Percentiles rank a stretch among this genome's conserved stretches.
Evolutionary conservation across 2,113 vertebrate genomes (phyloP).

Genomic region (Leptocoma aspasia): DNA sequence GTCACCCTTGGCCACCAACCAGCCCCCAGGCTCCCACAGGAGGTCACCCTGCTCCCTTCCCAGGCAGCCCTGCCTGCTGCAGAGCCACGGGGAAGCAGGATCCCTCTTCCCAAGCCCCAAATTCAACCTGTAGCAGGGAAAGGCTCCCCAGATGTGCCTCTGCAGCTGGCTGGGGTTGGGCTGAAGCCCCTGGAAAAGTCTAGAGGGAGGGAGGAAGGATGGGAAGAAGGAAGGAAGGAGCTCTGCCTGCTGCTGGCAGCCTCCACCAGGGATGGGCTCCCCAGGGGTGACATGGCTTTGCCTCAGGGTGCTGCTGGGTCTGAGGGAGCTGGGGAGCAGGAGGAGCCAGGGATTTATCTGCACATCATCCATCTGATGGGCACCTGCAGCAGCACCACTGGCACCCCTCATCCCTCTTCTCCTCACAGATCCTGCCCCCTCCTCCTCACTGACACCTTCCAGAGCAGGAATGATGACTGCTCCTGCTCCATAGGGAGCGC

Average conservation of each 20-base stretch:
- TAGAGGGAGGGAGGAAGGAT: neutral
- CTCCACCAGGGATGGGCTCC: accelerated
- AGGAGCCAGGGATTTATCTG: neutral
- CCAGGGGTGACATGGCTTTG: accelerated
- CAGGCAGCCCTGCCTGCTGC: neutral
- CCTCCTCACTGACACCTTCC: neutral
- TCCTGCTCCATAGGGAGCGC: neutral
- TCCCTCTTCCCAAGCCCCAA: accelerated
- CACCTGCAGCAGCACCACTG: neutral
- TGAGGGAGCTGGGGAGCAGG: accelerated
- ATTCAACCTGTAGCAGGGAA: neutral
- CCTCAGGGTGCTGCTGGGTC: neutral
- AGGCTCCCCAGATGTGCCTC: neutral
- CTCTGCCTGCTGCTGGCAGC: neutral
- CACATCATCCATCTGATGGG: neutral
- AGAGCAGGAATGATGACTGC: neutral
- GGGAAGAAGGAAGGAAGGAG: neutral
- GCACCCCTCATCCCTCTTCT: neutral
- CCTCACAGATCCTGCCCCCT: neutral
- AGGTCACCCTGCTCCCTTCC: neutral
- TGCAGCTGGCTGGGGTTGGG: neutral
- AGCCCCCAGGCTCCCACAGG: neutral
- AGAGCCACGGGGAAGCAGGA: neutral
- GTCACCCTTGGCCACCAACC: neutral
- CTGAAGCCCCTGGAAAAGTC: neutral